Evolutionary conservation across 2,113 vertebrate species (phyloP).

Genomic region (Scytalopus superciliaris): DNA sequence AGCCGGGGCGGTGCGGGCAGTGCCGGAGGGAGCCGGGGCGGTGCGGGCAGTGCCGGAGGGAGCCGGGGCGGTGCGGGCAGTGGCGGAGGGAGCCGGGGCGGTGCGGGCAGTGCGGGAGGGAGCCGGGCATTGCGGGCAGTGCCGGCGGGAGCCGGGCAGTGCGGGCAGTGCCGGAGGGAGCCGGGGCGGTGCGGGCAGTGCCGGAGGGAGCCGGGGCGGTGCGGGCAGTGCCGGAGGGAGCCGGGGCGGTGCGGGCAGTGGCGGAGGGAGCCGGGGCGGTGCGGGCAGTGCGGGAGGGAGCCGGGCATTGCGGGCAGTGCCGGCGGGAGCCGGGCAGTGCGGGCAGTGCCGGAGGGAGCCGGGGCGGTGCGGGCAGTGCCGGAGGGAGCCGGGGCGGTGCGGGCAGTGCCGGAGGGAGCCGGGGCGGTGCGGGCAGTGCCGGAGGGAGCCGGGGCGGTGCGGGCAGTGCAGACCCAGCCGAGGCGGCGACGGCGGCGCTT

Average conservation of each 20-base stretch:
- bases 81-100: no score
- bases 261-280: no score
- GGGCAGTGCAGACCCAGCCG: neutral
- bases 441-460: no score
- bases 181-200: neutral
- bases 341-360: accelerated
- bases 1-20: neutral
- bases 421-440: neutral
- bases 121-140: neutral
- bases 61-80: neutral
- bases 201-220: no score
- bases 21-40: no score
- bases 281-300: accelerated
- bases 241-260: neutral
- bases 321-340: no score
- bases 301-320: neutral
- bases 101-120: accelerated
- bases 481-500: neutral
- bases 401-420: accelerated
- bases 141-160: no score
- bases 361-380: neutral
- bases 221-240: accelerated
- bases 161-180: accelerated
- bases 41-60: accelerated
- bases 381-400: no score